Evolutionary conservation across 2,888 invertebrate species (phyloP).

Genomic region (Volucella bombylans): DNA sequence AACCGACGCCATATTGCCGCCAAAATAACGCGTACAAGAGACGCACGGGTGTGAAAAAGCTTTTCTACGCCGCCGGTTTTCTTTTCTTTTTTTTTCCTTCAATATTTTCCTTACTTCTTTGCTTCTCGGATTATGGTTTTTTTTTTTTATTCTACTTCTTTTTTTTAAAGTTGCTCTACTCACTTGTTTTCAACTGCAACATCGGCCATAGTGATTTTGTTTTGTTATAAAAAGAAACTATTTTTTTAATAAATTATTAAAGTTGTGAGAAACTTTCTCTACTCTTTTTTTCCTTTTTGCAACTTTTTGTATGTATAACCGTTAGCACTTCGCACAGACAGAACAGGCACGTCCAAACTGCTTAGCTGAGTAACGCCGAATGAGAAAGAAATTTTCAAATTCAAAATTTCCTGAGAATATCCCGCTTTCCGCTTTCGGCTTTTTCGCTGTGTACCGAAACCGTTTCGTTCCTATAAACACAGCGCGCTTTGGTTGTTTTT

Average conservation of each 20-base stretch:
- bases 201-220: conserved; percentile 82
- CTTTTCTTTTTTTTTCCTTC: conserved; percentile 15
- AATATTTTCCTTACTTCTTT: conserved; percentile 37
- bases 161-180: conserved; percentile 76
- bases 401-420: conserved; percentile 63
- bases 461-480: conserved; percentile 60
- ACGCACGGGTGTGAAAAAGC: conserved; percentile 30
- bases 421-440: conserved; percentile 8
- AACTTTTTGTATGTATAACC: conserved; percentile 74
- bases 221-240: conserved; percentile 65
- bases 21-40: conserved; percentile 68
- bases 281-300: conserved; percentile 75
- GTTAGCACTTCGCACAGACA: conserved; percentile 71
- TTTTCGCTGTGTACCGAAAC: conserved; percentile 15
- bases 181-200: conserved; percentile 82
- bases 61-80: conserved; percentile 50
- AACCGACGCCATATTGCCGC: conserved; percentile 77
- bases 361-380: conserved; percentile 81
- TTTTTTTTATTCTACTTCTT: conserved; percentile 48
- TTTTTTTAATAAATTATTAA: conserved; percentile 63
- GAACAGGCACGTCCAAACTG: conserved; percentile 77
- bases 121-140: background rate
- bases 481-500: conserved; percentile 18
- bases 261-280: conserved; percentile 59
- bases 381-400: conserved; percentile 78